A percentile compares a stretch with the other conserved stretches of the same genome.
Conservation (phyloP, 1,140 invertebrate genomes). For the Papilio aristodemus region DNA sequence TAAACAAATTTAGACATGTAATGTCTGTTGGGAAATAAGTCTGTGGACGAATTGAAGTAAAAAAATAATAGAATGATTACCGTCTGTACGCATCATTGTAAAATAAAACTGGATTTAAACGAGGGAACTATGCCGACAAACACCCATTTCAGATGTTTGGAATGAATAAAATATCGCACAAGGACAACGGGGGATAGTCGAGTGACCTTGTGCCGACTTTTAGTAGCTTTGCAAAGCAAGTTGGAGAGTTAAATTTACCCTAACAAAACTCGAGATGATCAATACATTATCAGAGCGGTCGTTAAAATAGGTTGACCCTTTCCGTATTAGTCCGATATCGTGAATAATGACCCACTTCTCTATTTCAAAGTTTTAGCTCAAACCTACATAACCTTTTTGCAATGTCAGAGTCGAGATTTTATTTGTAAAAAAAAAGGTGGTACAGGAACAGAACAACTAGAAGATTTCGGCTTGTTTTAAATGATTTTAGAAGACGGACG, state of each 20-base stretch:
- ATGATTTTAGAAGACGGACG: no score
- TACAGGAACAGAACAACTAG: no score
- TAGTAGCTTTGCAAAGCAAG: not conserved
- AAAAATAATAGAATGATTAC: conserved; percentile 17
- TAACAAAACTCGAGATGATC: not conserved
- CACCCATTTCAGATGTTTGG: conserved; percentile 4
- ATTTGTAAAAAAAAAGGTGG: no score
- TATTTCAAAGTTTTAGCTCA: not conserved
- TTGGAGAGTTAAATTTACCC: no score
- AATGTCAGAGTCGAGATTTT: not conserved
- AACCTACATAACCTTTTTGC: not conserved
- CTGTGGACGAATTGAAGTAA: not conserved
- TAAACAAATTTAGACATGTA: no score
- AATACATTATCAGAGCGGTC: not conserved
- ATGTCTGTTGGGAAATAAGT: not conserved
- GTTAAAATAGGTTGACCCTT: conserved; percentile 15
- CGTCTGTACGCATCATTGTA: conserved; percentile 1
- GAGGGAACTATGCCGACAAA: not conserved
- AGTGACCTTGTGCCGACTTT: not conserved
- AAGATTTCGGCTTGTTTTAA: no score
- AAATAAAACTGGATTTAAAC: conserved; percentile 1
- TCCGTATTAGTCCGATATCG: not conserved
- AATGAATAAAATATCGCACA: not conserved
- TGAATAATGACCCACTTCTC: not conserved
- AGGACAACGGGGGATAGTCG: not conserved